Conservation (phyloP, 1,140 invertebrate species). For the Caenorhabditis tropicalis region DNA sequence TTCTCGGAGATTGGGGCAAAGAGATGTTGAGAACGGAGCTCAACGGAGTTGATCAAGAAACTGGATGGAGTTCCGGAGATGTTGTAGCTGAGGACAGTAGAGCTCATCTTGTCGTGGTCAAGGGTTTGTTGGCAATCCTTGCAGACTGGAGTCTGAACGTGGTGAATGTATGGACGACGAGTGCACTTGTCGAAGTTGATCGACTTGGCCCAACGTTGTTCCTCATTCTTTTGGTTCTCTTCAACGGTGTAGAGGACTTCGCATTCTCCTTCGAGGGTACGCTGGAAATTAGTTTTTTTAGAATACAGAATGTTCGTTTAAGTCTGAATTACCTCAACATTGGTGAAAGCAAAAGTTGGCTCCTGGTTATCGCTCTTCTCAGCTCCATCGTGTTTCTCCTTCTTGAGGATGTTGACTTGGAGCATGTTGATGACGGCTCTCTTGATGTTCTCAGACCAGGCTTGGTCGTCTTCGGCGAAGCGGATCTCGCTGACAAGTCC, state of each 20-base stretch:
- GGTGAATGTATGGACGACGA: slow-evolving; percentile 43
- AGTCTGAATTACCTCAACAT: slow-evolving; percentile 8
- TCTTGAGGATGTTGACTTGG: slow-evolving; percentile 68
- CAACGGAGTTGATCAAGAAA: slow-evolving; percentile 49
- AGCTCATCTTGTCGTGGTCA: slow-evolving; percentile 47
- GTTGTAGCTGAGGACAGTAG: slow-evolving; percentile 52
- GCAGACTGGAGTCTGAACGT: slow-evolving; percentile 49
- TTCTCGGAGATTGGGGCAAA: slow-evolving; percentile 44
- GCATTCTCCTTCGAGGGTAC: slow-evolving; percentile 55
- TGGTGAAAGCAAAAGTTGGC: neutral
- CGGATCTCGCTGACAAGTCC: slow-evolving; percentile 56
- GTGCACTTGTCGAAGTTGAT: slow-evolving; percentile 55
- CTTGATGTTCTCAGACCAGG: slow-evolving; percentile 73
- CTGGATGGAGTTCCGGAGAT: slow-evolving; percentile 47
- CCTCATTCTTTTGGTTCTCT: slow-evolving; percentile 39
- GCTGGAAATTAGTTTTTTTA: slow-evolving; percentile 37
- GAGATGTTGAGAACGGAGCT: slow-evolving; percentile 48
- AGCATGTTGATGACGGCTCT: slow-evolving; percentile 70
- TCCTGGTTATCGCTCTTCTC: slow-evolving; percentile 46
- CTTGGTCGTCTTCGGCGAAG: slow-evolving; percentile 62
- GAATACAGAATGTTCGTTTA: neutral
- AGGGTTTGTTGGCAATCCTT: slow-evolving; percentile 35
- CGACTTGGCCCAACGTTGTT: slow-evolving; percentile 47
- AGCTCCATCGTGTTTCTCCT: slow-evolving; percentile 49
- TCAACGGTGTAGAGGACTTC: slow-evolving; percentile 50